Conservation (phyloP, 2,113 vertebrate species). For the Acrocephalus arundinaceus region DNA sequence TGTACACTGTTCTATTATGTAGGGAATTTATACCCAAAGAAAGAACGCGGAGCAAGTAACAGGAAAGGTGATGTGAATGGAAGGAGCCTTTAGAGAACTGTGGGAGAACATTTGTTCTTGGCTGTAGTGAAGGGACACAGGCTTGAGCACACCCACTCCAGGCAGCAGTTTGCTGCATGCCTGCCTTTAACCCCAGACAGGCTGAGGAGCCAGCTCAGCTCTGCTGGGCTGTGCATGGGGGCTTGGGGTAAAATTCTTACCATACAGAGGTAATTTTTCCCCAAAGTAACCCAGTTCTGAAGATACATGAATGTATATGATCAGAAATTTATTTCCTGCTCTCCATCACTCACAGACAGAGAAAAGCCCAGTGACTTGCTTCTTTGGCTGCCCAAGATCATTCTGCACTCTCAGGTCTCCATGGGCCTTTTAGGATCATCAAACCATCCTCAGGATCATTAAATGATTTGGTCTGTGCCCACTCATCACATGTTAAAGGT, state of each 20-base stretch:
- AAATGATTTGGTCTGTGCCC: background rate
- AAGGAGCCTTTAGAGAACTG: background rate
- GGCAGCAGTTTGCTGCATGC: background rate
- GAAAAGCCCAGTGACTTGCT: background rate
- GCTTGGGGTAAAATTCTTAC: background rate
- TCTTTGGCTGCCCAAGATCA: background rate
- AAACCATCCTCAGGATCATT: background rate
- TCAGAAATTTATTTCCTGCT: background rate
- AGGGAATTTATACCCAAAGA: background rate
- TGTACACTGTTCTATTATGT: rapidly evolving
- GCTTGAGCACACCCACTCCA: rapidly evolving
- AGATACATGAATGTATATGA: background rate
- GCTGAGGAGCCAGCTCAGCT: background rate
- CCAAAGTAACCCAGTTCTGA: background rate
- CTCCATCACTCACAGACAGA: background rate
- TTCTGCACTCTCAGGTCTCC: background rate
- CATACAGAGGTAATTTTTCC: background rate
- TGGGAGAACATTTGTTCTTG: background rate
- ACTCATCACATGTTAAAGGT: background rate
- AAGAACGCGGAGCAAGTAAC: background rate
- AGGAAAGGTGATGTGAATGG: background rate
- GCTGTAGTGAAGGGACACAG: background rate
- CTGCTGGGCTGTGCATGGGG: background rate
- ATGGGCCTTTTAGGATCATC: background rate
- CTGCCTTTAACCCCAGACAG: background rate